Base-by-base conservation (phyloP, 1,140 invertebrate species). In the Conus ventricosus region DNA sequence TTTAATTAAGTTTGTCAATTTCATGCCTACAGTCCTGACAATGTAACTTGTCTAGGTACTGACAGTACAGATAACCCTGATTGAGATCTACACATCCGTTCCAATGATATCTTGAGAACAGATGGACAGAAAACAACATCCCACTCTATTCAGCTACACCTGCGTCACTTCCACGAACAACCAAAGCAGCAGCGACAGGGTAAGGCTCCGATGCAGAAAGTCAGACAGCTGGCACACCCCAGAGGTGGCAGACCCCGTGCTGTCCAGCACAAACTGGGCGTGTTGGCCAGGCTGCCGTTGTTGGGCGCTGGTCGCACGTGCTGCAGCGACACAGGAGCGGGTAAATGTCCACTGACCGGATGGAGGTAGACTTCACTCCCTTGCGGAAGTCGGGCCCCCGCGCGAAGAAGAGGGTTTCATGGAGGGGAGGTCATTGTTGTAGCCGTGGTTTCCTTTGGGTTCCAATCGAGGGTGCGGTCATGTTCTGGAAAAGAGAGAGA, bases 371-470 rank as follows among this genome's bases (percentile, higher is more conserved):
- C 4, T 96, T 95, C 88, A 95, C 95, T 71, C 95, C 92, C 87
- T 94, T 89, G 88, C 95, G 94, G 92, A 97, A 96, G 67, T 96
- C 94, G 51, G 97, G 97, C 15, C 97, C 97, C 63, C 94, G 93
- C 0, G 97, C 97, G 85, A 97, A 96, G 91, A 97, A 97, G 88
- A 97, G 39, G 97, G 96, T 91, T 96, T 95, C 97, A 97, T 97
- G 23, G 95, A 94, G 60, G 90, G 85, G 4, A 94, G 92, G 23
- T 93, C 93, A 90, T 97, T 97, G 89, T 96, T 96, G 91, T 97
- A 97, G 4, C 97, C 97, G 93, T 97, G 97, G n/a, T 96, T 92
- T 4, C 97, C 97, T 27, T 15, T 80, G 17, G 67, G 23, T n/a
- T 71, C 67, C 15, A 71, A 23, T 23, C 23, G 4, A 71, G 67